Conservation (phyloP, 2,113 vertebrate genomes). For the Lates calcarifer region DNA sequence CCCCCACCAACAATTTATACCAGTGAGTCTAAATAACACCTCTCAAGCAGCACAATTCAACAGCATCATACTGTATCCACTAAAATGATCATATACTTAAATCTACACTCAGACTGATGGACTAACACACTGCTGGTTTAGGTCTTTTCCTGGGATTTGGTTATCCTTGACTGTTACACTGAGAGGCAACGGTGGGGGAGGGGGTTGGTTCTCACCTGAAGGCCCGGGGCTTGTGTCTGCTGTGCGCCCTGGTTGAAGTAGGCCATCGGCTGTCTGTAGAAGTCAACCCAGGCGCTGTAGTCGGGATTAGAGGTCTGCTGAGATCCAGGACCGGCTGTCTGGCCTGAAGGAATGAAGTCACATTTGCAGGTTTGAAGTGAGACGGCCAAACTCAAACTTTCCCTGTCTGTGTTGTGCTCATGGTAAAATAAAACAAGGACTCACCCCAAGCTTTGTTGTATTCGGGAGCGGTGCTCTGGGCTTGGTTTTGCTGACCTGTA, state of each 20-base stretch:
- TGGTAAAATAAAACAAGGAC: conserved; percentile 6
- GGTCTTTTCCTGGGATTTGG: background rate
- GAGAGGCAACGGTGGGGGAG: too few relatives aligned
- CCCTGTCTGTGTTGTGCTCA: background rate
- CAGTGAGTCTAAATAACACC: too few relatives aligned
- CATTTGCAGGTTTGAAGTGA: background rate
- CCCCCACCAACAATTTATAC: too few relatives aligned
- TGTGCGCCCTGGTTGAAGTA: conserved; percentile 95
- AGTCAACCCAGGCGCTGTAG: conserved; percentile 97
- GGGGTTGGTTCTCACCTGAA: conserved; percentile 87
- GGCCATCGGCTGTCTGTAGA: conserved; percentile 96
- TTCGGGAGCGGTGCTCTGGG: conserved; percentile 91
- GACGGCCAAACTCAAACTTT: background rate
- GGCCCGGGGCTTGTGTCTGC: conserved; percentile 93
- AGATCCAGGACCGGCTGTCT: conserved; percentile 89
- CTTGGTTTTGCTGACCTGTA: conserved; percentile 94
- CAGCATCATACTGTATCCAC: background rate
- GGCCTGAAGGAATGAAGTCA: conserved; percentile 83
- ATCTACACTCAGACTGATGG: background rate
- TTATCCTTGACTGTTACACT: too few relatives aligned
- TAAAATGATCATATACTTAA: background rate
- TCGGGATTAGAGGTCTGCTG: conserved; percentile 95
- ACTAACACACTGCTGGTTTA: background rate
- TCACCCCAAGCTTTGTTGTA: conserved; percentile 97
- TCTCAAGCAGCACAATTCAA: background rate